These are phyloP conservation scores for Drosophila ohnishii DNA, from an alignment of 1,140 invertebrate species.

Conservation along the genomic window DNA sequence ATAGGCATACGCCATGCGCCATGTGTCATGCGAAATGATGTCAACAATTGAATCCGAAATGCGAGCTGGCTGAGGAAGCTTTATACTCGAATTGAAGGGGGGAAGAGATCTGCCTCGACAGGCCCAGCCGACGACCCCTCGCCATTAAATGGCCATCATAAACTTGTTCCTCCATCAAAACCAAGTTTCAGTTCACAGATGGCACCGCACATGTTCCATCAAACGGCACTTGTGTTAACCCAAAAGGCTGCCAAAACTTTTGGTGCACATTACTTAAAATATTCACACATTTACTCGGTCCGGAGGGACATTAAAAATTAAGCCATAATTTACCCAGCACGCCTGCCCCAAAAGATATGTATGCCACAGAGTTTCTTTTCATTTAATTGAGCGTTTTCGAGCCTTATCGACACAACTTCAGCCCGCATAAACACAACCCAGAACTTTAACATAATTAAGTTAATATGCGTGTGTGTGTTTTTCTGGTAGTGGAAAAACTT, in stretches of 20 bases:
- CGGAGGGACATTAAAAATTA: slow-evolving; percentile 19
- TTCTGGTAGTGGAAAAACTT: slow-evolving; percentile 17
- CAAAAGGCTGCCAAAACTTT: slow-evolving; percentile 21
- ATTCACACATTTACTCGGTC: slow-evolving; percentile 29
- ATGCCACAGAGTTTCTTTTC: slow-evolving; percentile 9
- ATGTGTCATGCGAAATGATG: slow-evolving; percentile 12
- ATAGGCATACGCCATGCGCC: slow-evolving; percentile 19
- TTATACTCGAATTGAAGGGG: neutral
- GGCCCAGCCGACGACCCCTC: neutral
- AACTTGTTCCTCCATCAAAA: slow-evolving; percentile 29
- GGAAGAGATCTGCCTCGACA: neutral
- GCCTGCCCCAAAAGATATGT: slow-evolving; percentile 26
- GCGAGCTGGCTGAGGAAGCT: neutral
- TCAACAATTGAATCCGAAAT: slow-evolving; percentile 8
- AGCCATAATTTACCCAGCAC: slow-evolving; percentile 14
- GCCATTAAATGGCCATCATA: slow-evolving; percentile 39
- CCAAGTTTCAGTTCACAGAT: slow-evolving; percentile 8
- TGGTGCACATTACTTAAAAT: slow-evolving; percentile 23
- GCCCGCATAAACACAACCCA: slow-evolving; percentile 12
- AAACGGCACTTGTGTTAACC: slow-evolving; percentile 14
- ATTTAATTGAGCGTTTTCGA: slow-evolving; percentile 29
- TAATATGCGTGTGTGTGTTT: slow-evolving; percentile 18
- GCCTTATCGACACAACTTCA: slow-evolving; percentile 42
- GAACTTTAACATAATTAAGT: slow-evolving; percentile 54
- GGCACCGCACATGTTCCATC: slow-evolving; percentile 22